Evolutionary conservation across 2,113 vertebrate species (phyloP).

Genomic region (Machaerirhynchus nigripectus): DNA sequence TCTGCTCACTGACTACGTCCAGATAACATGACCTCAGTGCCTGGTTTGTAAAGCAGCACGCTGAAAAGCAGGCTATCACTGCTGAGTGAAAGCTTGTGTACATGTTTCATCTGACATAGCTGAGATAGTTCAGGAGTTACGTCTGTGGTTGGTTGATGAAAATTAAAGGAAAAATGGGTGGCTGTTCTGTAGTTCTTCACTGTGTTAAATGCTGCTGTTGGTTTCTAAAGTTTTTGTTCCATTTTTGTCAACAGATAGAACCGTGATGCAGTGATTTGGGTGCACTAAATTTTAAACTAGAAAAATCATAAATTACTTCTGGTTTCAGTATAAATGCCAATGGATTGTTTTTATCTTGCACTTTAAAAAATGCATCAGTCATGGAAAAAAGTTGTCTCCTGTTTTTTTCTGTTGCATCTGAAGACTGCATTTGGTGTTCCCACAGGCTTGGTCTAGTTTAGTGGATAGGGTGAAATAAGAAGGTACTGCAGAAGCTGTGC

Average conservation of each 20-base stretch:
- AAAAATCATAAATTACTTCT: neutral
- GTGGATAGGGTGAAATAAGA: neutral
- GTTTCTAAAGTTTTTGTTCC: neutral
- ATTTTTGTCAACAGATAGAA: neutral
- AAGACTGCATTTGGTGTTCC: neutral
- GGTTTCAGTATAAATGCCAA: neutral
- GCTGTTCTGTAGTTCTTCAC: neutral
- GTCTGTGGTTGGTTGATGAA: neutral
- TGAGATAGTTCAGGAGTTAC: neutral
- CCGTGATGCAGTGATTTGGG: neutral
- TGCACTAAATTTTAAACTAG: neutral
- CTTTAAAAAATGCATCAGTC: neutral
- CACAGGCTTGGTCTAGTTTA: neutral
- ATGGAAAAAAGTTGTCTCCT: neutral
- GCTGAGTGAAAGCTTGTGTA: neutral
- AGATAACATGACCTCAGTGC: neutral
- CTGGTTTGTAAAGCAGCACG: neutral
- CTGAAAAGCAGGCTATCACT: neutral
- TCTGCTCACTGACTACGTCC: neutral
- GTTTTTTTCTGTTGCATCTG: neutral
- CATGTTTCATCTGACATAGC: neutral
- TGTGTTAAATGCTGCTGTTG: neutral
- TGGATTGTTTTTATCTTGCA: neutral
- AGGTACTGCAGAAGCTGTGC: neutral
- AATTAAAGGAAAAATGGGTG: neutral